Evolutionary conservation across 64 coral and sea anemone genomes (phyloP).

Genomic region (Porites australiensis): DNA sequence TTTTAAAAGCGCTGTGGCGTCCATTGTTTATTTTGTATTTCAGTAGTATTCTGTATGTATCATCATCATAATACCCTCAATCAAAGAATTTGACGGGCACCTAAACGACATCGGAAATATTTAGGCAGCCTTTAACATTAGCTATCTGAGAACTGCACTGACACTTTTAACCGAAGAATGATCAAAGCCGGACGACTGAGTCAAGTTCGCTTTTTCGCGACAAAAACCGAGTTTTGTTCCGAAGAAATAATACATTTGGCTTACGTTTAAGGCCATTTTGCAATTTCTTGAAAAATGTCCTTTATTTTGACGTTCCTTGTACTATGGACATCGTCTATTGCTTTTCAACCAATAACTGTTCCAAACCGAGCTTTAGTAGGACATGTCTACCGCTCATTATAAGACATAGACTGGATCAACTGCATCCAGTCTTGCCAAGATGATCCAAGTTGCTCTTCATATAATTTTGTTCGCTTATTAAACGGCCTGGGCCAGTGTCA

Average conservation of each 20-base stretch:
- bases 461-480: neutral
- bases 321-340: neutral
- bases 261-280: neutral
- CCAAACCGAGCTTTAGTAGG: neutral
- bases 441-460: constrained; percentile 12
- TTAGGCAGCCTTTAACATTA: constrained; percentile 18
- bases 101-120: no score
- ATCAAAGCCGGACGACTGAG: no score
- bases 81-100: neutral
- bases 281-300: neutral
- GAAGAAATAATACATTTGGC: no score
- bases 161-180: no score
- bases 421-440: constrained; percentile 27
- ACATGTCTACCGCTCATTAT: constrained; percentile 11
- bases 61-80: neutral
- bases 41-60: neutral
- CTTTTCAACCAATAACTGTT: constrained; percentile 17
- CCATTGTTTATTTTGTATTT: neutral
- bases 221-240: no score
- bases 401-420: constrained; percentile 24
- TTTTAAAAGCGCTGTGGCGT: neutral
- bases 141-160: no score
- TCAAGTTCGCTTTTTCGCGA: no score
- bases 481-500: neutral
- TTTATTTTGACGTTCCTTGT: neutral